Conservation (phyloP, 2,113 vertebrate genomes). For the Phylloscopus trochilus region DNA sequence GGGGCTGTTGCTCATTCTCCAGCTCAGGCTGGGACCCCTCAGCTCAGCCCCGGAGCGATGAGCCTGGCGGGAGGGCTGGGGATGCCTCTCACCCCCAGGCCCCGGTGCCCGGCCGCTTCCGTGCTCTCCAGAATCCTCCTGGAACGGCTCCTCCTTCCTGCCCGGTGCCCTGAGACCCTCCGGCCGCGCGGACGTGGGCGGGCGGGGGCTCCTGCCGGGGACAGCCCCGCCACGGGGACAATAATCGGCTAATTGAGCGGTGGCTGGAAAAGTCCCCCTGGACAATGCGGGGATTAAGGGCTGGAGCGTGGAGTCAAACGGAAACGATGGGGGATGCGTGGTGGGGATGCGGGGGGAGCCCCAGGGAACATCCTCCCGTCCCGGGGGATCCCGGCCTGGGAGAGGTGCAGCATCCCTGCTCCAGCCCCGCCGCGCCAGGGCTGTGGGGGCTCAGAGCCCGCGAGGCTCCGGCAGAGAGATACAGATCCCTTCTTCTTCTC, state of each 20-base stretch:
- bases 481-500: not conserved
- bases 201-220: not conserved
- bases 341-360: not conserved
- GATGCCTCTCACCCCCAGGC: not conserved
- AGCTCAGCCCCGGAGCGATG: rapidly evolving
- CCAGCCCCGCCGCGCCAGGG: rapidly evolving
- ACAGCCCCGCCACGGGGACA: not conserved
- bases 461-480: not conserved
- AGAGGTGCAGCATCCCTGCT: not conserved
- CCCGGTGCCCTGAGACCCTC: not conserved
- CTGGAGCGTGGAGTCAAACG: not conserved
- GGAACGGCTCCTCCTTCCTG: rapidly evolving
- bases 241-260: slow-evolving; percentile 14
- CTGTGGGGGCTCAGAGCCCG: not conserved
- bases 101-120: rapidly evolving
- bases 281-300: slow-evolving; percentile 8
- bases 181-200: not conserved
- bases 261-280: not conserved
- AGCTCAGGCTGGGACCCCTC: not conserved
- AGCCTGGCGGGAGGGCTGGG: not conserved
- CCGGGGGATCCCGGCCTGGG: not conserved
- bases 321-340: not conserved
- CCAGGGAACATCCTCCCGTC: not conserved
- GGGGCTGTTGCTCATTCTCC: not conserved
- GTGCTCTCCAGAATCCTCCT: rapidly evolving